phyloP scores from a whole-genome alignment of 2,797 vertebrate species.

The Silurus aristotelis region DNA sequence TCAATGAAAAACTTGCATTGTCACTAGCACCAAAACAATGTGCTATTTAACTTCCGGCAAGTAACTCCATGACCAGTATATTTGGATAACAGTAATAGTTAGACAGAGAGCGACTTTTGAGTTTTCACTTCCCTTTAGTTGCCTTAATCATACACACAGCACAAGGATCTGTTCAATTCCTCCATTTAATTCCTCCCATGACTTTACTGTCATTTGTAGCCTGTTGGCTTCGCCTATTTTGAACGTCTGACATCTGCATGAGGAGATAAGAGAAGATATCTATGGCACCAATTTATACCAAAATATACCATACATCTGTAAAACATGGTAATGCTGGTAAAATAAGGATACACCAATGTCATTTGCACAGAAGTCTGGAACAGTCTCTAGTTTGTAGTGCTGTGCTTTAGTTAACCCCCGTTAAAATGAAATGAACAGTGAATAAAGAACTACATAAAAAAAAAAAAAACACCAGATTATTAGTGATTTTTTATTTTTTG shows the following conservation, averaged over 20 bases:
- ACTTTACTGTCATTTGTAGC: conserved; percentile 36
- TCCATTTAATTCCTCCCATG: neutral
- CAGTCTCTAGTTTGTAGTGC: neutral
- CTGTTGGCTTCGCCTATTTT: conserved; percentile 44
- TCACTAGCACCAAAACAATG: neutral
- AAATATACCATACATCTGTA: neutral
- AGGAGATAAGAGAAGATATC: neutral
- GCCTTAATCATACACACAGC: conserved; percentile 14
- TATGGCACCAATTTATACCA: neutral
- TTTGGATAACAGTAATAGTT: conserved; percentile 33
- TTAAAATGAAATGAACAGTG: neutral
- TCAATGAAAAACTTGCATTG: neutral
- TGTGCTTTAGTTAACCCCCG: neutral
- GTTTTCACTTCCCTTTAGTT: neutral
- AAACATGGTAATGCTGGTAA: neutral
- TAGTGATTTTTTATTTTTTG: too few relatives aligned
- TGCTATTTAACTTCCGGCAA: conserved; percentile 8
- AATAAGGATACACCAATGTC: neutral
- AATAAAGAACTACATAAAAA: neutral
- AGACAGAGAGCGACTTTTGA: conserved; percentile 8
- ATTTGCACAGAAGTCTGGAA: neutral
- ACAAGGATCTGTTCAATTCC: conserved; percentile 30
- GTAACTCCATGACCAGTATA: conserved; percentile 26
- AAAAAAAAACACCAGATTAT: neutral
- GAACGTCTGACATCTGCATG: conserved; percentile 28